Evolutionary conservation across 1,140 invertebrate genomes (phyloP).

Genomic region (Choristoneura fumiferana): DNA sequence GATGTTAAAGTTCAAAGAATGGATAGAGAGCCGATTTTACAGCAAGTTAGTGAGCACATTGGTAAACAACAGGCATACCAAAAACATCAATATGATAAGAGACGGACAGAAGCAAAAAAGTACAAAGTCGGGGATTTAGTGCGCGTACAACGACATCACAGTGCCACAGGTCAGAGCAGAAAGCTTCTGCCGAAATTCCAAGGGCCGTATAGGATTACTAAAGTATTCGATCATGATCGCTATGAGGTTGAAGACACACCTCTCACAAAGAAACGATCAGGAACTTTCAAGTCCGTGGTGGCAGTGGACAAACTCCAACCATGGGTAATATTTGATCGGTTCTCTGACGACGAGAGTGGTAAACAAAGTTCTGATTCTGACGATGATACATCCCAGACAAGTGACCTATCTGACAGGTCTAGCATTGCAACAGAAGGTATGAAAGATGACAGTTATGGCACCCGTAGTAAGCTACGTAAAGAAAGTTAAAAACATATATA

Average conservation of each 20-base stretch:
- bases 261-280: background rate
- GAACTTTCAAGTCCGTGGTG: background rate
- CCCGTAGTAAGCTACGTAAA: too few species aligned
- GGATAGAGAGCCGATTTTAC: background rate
- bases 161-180: constrained; percentile 10
- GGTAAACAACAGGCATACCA: background rate
- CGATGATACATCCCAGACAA: too few species aligned
- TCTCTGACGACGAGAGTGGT: too few species aligned
- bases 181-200: constrained; percentile 19
- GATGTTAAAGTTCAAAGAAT: background rate
- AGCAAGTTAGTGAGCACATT: background rate
- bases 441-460: too few species aligned
- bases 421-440: too few species aligned
- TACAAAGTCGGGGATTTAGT: constrained; percentile 8
- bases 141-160: background rate
- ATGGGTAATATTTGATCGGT: too few species aligned
- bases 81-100: background rate
- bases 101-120: background rate
- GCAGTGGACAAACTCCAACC: constrained; percentile 14
- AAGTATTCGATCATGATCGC: constrained; percentile 1
- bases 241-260: constrained; percentile 9
- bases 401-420: too few species aligned
- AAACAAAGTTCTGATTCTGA: too few species aligned
- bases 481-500: too few species aligned
- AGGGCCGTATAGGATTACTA: constrained; percentile 1